Conservation (phyloP, 2,113 vertebrate species). For the Piprites chloris region DNA sequence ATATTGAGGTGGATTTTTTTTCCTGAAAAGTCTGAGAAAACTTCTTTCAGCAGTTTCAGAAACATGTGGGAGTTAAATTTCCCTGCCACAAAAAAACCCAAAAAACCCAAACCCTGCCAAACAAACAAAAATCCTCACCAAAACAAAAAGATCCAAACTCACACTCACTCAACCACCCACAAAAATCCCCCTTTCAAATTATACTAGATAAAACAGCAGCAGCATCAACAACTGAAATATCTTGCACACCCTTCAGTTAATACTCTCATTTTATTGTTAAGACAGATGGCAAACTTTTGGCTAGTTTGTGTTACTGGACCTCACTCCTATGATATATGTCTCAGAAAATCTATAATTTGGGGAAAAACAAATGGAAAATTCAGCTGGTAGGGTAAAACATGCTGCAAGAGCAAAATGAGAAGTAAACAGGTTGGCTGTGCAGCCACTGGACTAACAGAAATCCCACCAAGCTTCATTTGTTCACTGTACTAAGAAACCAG, state of each 20-base stretch:
- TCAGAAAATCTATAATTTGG: neutral
- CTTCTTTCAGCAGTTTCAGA: neutral
- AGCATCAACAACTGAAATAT: neutral
- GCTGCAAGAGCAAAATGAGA: neutral
- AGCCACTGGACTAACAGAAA: neutral
- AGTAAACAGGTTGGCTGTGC: neutral
- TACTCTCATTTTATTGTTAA: neutral
- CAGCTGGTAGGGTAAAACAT: neutral
- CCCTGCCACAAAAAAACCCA: accelerated
- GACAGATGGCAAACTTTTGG: neutral
- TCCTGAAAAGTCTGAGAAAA: neutral
- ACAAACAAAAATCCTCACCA: neutral
- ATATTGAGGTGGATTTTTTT: neutral
- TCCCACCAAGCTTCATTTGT: neutral
- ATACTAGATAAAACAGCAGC: neutral
- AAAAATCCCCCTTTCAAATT: neutral
- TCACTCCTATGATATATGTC: neutral
- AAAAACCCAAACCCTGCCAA: neutral
- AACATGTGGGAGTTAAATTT: neutral
- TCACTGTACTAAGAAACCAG: neutral
- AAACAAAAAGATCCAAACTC: neutral
- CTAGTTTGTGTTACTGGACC: neutral
- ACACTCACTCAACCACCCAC: neutral
- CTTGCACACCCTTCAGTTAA: neutral
- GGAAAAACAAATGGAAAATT: neutral